Base-by-base conservation (phyloP, 2,113 vertebrate genomes). In the Arothron firmamentum region DNA sequence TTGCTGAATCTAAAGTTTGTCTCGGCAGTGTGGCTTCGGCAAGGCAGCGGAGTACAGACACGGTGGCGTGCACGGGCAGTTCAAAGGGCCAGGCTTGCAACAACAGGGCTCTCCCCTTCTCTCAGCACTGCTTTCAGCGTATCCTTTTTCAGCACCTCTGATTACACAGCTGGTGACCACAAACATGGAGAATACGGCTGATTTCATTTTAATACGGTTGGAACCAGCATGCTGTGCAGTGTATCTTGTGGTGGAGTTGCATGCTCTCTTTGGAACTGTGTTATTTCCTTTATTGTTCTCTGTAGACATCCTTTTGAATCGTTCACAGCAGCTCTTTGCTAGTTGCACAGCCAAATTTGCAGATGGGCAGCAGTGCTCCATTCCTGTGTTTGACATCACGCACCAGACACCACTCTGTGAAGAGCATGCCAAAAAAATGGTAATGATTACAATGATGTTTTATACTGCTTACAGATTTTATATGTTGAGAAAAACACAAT, bases 341-440 rank as follows among this genome's bases (percentile, higher is more conserved):
- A 99, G 97, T 81, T 99, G 97, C 84, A 99, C 97, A 5, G 97
- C 97, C 90, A 96, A 92, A 91, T 99, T 99, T 80, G 97, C 97
- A 7, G 97, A 99, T 56, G 97, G 96, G 59, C 97, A 99, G 65
- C 96, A 98, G 88, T 99, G 97, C 78, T 95, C 95, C 56, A 92
- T 99, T 86, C 96, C 97, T 8, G 97, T 99, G 80, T 99, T 99
- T 81, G 96, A 99, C 86, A 95, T 99, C 85, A 98, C 93, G 16
- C 97, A 98, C 86, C 97, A 98, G 90, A 99, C 97, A 16, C 96
- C 97, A 78, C 92, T 99, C 72, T 99, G 97, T 0, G 95, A 99
- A 87, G 97, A 99, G 88, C 97, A 99, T 91, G 97, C 97, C 94
- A 96, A 99, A 93, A 99, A 99, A 90, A 99, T 99, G 97, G 96